Evolutionary conservation across 2,113 vertebrate genomes (phyloP).

Genomic region (Aptenodytes forsteri): DNA sequence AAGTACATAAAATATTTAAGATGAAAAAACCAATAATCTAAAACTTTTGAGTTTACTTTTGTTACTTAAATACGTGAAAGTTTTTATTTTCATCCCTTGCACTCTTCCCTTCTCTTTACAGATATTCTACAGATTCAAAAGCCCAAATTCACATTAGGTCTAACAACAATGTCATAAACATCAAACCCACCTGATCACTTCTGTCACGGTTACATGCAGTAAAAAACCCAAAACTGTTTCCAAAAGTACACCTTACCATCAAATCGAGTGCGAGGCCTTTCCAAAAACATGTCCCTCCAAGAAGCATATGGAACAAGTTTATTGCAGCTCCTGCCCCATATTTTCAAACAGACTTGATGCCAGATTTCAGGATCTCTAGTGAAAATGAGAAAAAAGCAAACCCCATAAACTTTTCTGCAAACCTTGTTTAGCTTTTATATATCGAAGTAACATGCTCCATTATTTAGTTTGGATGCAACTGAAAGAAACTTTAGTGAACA

Average conservation of each 20-base stretch:
- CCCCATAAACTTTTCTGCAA: background rate
- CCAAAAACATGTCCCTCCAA: constrained; percentile 98
- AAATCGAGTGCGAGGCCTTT: constrained; percentile 91
- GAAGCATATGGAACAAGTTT: constrained; percentile 88
- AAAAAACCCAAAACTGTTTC: background rate
- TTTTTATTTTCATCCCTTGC: background rate
- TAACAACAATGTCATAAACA: background rate
- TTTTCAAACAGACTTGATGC: constrained; percentile 91
- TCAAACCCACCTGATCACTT: background rate
- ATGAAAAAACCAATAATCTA: background rate
- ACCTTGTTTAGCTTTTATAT: background rate
- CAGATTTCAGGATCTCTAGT: constrained; percentile 97
- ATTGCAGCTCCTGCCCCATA: constrained; percentile 93
- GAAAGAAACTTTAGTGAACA: background rate
- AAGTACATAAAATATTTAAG: background rate
- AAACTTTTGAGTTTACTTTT: background rate
- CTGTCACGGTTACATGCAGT: background rate
- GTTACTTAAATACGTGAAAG: background rate
- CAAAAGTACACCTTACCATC: constrained; percentile 84
- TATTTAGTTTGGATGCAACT: background rate
- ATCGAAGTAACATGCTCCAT: background rate
- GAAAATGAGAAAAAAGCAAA: constrained; percentile 40
- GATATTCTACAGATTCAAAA: background rate
- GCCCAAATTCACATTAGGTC: background rate
- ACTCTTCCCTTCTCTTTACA: background rate